These are phyloP conservation scores for Alosa sapidissima DNA, from an alignment of 2,797 vertebrate genomes.

Conservation along the genomic window DNA sequence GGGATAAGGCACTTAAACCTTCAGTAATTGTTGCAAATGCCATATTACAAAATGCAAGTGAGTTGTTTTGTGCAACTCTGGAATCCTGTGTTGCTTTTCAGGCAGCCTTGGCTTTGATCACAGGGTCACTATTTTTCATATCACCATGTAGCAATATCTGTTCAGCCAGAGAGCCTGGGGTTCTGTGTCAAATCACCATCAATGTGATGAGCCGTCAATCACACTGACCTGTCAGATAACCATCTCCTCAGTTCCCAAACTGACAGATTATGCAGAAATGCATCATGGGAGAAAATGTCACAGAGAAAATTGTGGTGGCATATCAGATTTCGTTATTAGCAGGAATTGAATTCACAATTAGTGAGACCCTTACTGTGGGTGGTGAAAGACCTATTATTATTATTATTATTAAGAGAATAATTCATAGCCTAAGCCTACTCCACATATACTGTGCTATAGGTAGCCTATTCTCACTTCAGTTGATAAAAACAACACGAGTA, in stretches of 20 bases:
- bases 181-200: background rate
- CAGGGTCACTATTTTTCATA: background rate
- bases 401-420: too few relatives aligned
- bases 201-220: constrained; percentile 1
- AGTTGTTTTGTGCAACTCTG: too few relatives aligned
- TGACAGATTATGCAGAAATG: background rate
- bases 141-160: background rate
- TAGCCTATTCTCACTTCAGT: too few relatives aligned
- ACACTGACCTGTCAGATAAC: background rate
- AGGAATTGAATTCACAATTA: too few relatives aligned
- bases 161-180: background rate
- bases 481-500: too few relatives aligned
- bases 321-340: background rate
- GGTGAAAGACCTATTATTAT: too few relatives aligned
- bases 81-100: background rate
- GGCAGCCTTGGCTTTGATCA: background rate
- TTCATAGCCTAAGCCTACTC: too few relatives aligned
- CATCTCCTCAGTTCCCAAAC: background rate
- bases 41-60: background rate
- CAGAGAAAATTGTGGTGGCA: background rate
- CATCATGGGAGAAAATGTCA: background rate
- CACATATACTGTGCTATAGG: too few relatives aligned
- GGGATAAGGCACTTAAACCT: background rate
- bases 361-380: too few relatives aligned
- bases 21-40: background rate